These are phyloP conservation scores for Pimpla rufipes DNA, from an alignment of 2,888 invertebrate genomes.

Conservation along the genomic window DNA sequence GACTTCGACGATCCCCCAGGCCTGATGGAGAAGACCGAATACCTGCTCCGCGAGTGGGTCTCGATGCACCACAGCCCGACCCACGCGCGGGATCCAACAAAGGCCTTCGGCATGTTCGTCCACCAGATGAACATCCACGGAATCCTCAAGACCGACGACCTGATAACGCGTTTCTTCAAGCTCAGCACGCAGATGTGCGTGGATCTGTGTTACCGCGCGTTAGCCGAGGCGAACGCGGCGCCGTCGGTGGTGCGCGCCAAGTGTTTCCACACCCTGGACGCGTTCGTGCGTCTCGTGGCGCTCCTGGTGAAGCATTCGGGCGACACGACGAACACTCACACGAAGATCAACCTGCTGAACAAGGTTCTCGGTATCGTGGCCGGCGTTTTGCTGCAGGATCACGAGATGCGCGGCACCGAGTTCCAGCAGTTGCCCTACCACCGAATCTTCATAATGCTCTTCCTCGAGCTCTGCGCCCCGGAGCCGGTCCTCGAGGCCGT, in stretches of 20 bases:
- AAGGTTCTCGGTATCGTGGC: slow-evolving; percentile 98
- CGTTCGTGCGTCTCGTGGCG: slow-evolving; percentile 97
- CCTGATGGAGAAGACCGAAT: slow-evolving; percentile 97
- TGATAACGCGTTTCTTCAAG: slow-evolving; percentile 98
- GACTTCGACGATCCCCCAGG: slow-evolving; percentile 98
- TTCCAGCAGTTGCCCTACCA: slow-evolving; percentile 99
- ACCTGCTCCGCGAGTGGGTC: slow-evolving; percentile 97
- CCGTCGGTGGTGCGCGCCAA: slow-evolving; percentile 92
- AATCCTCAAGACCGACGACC: slow-evolving; percentile 98
- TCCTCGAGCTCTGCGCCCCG: slow-evolving; percentile 97
- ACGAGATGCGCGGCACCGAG: slow-evolving; percentile 94
- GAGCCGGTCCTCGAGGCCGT: slow-evolving; percentile 97
- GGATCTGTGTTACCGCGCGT: slow-evolving; percentile 95
- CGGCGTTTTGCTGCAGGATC: slow-evolving; percentile 97
- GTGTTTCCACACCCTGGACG: slow-evolving; percentile 98
- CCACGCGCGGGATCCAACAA: slow-evolving; percentile 93
- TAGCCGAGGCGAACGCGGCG: slow-evolving; percentile 90
- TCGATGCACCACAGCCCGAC: slow-evolving; percentile 94
- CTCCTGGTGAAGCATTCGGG: slow-evolving; percentile 98
- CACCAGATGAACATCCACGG: slow-evolving; percentile 98
- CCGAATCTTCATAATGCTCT: slow-evolving; percentile 95
- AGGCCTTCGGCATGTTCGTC: slow-evolving; percentile 97
- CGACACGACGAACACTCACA: slow-evolving; percentile 95
- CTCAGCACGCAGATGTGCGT: slow-evolving; percentile 98
- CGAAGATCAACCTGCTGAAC: slow-evolving; percentile 98